phyloP scores from a whole-genome alignment of 2,888 invertebrate species.

The Byasa hedistus region DNA sequence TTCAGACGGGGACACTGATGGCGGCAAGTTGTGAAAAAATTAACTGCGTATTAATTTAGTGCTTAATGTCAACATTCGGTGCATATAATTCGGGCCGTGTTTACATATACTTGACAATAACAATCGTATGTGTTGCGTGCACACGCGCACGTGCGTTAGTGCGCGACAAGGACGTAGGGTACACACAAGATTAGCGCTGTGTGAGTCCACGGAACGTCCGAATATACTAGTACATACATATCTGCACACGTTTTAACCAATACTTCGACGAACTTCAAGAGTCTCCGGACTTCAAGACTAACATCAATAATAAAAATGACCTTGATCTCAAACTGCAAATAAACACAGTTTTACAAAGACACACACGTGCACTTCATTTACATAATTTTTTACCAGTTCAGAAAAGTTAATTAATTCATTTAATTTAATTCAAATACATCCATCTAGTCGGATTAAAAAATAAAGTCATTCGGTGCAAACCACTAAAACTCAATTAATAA shows the following conservation, averaged over 20 bases:
- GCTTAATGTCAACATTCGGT: slow-evolving; percentile 40
- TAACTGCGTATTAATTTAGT: slow-evolving; percentile 32
- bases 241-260: slow-evolving; percentile 2
- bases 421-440: too few species aligned
- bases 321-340: too few species aligned
- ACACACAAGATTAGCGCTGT: slow-evolving; percentile 11
- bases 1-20: too few species aligned
- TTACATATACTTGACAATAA: slow-evolving; percentile 66
- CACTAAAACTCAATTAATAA: neutral
- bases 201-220: neutral
- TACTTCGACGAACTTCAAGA: neutral
- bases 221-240: neutral
- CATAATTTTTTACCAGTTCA: too few species aligned
- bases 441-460: neutral
- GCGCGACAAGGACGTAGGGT: slow-evolving; percentile 36
- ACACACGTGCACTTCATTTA: too few species aligned
- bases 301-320: too few species aligned
- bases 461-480: neutral
- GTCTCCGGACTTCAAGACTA: neutral
- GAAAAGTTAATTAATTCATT: too few species aligned
- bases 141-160: slow-evolving; percentile 31
- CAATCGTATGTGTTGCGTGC: slow-evolving; percentile 45
- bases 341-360: too few species aligned
- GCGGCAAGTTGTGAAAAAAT: slow-evolving; percentile 36
- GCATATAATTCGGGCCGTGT: slow-evolving; percentile 53